Evolutionary conservation across 2,113 vertebrate genomes (phyloP).

Genomic region (Oryzias javanicus): DNA sequence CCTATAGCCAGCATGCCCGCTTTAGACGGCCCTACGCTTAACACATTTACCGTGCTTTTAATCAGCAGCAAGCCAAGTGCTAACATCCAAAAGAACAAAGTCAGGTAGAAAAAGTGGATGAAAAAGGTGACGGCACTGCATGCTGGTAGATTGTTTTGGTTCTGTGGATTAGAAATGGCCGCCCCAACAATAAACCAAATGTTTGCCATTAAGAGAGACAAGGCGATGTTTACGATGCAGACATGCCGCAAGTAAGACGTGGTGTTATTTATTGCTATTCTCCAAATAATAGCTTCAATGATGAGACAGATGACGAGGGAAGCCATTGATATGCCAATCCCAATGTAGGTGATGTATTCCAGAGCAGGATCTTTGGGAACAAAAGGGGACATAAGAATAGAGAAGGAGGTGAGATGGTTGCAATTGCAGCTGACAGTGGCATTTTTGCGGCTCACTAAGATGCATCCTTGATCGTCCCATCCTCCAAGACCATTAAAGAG

Average conservation of each 20-base stretch:
- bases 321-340: conserved; percentile 79
- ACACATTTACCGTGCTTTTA: conserved; percentile 77
- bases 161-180: background rate
- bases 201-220: conserved; percentile 64
- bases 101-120: conserved; percentile 76
- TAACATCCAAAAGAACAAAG: conserved; percentile 89
- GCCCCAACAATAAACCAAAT: conserved; percentile 69
- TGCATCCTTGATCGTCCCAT: conserved; percentile 74
- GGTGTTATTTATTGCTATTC: conserved; percentile 69
- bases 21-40: conserved; percentile 51
- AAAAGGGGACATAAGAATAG: conserved; percentile 84
- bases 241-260: conserved; percentile 82
- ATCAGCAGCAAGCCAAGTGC: conserved; percentile 79
- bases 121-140: conserved; percentile 78
- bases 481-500: conserved; percentile 46
- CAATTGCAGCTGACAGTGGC: conserved; percentile 74
- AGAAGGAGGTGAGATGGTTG: conserved; percentile 86
- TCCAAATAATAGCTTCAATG: conserved; percentile 81
- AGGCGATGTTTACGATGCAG: conserved; percentile 65
- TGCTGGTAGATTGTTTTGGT: rapidly evolving
- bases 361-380: conserved; percentile 4
- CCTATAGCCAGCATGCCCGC: conserved; percentile 44
- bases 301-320: conserved; percentile 80
- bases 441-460: rapidly evolving
- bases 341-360: conserved; percentile 72